Conservation (phyloP, 2,888 invertebrate genomes). For the Eilema griseolum region DNA sequence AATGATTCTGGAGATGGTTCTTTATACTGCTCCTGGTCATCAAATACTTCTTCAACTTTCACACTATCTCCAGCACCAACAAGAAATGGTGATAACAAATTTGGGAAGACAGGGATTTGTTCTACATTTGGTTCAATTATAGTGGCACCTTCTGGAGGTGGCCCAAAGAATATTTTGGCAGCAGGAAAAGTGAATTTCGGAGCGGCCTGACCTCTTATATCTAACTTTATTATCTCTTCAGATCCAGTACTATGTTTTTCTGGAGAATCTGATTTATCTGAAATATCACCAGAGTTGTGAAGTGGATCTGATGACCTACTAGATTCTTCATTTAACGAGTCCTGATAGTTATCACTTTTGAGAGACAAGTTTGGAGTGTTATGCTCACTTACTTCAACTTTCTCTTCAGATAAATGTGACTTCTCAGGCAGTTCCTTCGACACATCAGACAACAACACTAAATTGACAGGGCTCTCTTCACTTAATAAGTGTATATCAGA, state of each 20-base stretch:
- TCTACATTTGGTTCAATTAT: conserved; percentile 67
- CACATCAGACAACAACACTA: conserved; percentile 70
- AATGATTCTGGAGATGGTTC: conserved; percentile 48
- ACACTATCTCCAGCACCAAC: conserved; percentile 68
- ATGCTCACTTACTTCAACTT: conserved; percentile 48
- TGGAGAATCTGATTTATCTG: conserved; percentile 56
- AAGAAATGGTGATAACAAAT: conserved; percentile 76
- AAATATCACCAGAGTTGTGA: conserved; percentile 52
- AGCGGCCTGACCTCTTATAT: conserved; percentile 79
- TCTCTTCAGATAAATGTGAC: conserved; percentile 31
- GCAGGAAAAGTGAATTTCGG: conserved; percentile 72
- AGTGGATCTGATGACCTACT: conserved; percentile 58
- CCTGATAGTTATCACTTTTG: conserved; percentile 70
- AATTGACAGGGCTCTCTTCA: conserved; percentile 78
- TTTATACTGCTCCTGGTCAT: conserved; percentile 50
- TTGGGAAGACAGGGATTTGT: conserved; percentile 71
- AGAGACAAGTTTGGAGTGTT: conserved; percentile 62
- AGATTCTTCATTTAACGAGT: conserved; percentile 76
- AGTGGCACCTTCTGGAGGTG: conserved; percentile 76
- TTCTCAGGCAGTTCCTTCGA: conserved; percentile 65
- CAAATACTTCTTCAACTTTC: conserved; percentile 69
- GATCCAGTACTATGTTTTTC: conserved; percentile 72
- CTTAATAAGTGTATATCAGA: conserved; percentile 74
- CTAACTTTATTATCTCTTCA: conserved; percentile 83
- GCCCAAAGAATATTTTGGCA: conserved; percentile 80